Conservation (phyloP, 2,888 invertebrate genomes). For the Trichogramma dendrolimi region DNA sequence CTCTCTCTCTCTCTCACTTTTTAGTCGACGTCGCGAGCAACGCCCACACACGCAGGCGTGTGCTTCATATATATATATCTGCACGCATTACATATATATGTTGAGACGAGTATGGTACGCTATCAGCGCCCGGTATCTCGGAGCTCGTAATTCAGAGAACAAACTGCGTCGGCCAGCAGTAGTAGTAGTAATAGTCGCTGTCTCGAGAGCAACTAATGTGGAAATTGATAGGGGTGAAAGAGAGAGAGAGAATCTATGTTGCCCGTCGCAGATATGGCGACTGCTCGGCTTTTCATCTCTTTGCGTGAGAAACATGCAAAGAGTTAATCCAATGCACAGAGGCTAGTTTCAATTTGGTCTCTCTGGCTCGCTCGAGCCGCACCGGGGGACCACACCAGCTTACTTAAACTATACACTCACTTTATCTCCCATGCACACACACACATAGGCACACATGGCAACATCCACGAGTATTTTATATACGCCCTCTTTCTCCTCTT, state of each 20-base stretch:
- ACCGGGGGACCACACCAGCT: conserved; percentile 31
- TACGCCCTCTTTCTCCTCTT: too few relatives aligned
- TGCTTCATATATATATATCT: too few relatives aligned
- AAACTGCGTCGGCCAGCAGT: neutral
- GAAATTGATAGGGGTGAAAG: conserved; percentile 13
- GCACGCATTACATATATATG: too few relatives aligned
- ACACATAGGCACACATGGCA: neutral
- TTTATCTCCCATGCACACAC: conserved; percentile 10
- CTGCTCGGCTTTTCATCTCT: neutral
- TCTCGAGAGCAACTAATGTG: conserved; percentile 18
- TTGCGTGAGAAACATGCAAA: conserved; percentile 31
- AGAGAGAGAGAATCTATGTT: neutral
- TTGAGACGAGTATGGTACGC: neutral
- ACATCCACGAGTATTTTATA: too few relatives aligned
- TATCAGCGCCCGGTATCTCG: conserved; percentile 20
- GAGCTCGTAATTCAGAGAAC: conserved; percentile 15
- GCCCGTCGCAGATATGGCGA: neutral
- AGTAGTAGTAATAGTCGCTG: neutral
- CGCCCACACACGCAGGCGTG: too few relatives aligned
- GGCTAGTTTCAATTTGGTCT: conserved; percentile 47
- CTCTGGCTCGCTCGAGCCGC: conserved; percentile 30
- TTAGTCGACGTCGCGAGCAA: too few relatives aligned
- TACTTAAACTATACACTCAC: neutral
- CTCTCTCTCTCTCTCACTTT: too few relatives aligned
- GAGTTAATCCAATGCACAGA: conserved; percentile 46